phyloP scores from a whole-genome alignment of 2,113 vertebrate species.

The Conger conger region DNA sequence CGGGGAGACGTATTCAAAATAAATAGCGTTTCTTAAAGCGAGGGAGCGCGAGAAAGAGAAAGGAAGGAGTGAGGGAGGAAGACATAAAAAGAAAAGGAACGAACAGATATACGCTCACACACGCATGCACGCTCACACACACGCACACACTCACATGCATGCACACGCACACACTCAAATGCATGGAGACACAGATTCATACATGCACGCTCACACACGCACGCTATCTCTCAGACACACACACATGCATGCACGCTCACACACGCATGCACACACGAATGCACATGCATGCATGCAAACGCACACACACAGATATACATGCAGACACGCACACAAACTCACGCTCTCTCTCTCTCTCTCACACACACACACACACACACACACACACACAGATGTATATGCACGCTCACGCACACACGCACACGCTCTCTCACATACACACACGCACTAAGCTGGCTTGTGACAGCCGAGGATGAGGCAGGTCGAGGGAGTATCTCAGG shows the following conservation, averaged over 20 bases:
- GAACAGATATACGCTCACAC: slow-evolving; percentile 27
- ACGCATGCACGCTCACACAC: no score
- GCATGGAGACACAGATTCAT: no score
- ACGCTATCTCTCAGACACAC: slow-evolving; percentile 29
- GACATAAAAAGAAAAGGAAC: slow-evolving; percentile 28
- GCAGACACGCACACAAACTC: slow-evolving; percentile 55
- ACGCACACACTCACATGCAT: no score
- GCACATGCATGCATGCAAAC: no score
- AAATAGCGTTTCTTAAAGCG: slow-evolving; percentile 88
- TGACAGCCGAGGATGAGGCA: slow-evolving; percentile 88
- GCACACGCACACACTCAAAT: no score
- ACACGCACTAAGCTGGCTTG: slow-evolving; percentile 81
- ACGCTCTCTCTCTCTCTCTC: no score
- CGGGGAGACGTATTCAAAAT: slow-evolving; percentile 97
- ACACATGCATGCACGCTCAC: no score
- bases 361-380: no score
- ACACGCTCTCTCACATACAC: slow-evolving; percentile 54
- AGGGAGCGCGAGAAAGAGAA: slow-evolving; percentile 16
- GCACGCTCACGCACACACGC: no score
- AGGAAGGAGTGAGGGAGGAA: slow-evolving; percentile 44
- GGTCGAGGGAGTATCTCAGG: slow-evolving; percentile 95
- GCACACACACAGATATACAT: slow-evolving; percentile 47
- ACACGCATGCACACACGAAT: no score
- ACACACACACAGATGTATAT: no score
- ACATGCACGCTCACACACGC: slow-evolving; percentile 54